Percentiles rank a stretch among this genome's conserved stretches.
Evolutionary conservation across 2,113 vertebrate species (phyloP).

Genomic region (Sinocyclocheilus anophthalmus): DNA sequence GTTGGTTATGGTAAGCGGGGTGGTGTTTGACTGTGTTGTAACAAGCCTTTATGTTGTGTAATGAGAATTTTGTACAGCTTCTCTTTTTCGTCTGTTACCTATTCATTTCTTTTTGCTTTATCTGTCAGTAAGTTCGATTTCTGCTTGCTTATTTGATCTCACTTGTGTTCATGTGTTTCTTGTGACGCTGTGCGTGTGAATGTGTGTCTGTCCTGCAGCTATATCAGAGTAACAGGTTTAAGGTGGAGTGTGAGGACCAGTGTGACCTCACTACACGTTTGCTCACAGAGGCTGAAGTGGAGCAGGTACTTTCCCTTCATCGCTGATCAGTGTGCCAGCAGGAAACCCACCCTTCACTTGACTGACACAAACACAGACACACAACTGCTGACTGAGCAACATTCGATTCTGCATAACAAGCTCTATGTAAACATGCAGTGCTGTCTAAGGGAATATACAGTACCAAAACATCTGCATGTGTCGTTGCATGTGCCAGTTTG

Average conservation of each 20-base stretch:
- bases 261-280: slow-evolving; percentile 77
- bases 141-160: slow-evolving; percentile 16
- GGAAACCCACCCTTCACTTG: slow-evolving; percentile 70
- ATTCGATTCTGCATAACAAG: background rate
- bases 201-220: slow-evolving; percentile 77
- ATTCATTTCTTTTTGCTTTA: slow-evolving; percentile 6
- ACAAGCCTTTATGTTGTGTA: background rate
- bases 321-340: slow-evolving; percentile 61
- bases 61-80: background rate
- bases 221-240: slow-evolving; percentile 83
- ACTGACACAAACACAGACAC: slow-evolving; percentile 40
- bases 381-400: slow-evolving; percentile 8
- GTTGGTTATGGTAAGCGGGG: background rate
- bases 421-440: background rate
- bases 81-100: background rate
- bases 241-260: slow-evolving; percentile 72
- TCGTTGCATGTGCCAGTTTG: background rate
- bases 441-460: background rate
- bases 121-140: background rate
- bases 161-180: slow-evolving; percentile 8
- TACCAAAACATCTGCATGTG: background rate
- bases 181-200: slow-evolving; percentile 27
- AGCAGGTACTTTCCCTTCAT: slow-evolving; percentile 81
- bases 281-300: slow-evolving; percentile 86
- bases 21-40: background rate